phyloP scores from a whole-genome alignment of 2,888 invertebrate species.

The Falcaria lacertinaria region DNA sequence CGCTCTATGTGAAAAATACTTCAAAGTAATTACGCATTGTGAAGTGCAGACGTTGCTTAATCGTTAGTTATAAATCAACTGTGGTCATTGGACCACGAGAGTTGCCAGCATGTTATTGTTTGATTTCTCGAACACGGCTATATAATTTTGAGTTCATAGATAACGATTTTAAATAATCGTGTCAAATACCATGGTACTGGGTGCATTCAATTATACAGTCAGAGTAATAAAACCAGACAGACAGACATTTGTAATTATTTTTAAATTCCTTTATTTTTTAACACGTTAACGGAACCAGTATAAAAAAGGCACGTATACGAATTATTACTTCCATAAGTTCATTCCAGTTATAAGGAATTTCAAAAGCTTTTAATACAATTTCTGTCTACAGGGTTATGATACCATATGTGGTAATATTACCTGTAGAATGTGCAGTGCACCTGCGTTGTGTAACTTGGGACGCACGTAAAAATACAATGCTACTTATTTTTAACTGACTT shows the following conservation, averaged over 20 bases:
- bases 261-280: too few relatives aligned
- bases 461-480: background rate
- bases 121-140: background rate
- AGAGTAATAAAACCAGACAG: too few relatives aligned
- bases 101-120: background rate
- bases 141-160: background rate
- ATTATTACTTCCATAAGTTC: background rate
- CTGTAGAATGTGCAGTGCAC: background rate
- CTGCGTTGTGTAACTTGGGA: background rate
- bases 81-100: background rate
- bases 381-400: background rate
- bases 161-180: background rate
- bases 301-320: too few relatives aligned
- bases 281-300: too few relatives aligned
- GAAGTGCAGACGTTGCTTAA: background rate
- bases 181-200: background rate
- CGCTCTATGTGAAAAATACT: background rate
- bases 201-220: background rate
- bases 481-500: too few relatives aligned
- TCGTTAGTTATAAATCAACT: conserved; percentile 3
- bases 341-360: background rate
- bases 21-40: conserved; percentile 1
- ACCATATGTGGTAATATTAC: background rate
- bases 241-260: too few relatives aligned
- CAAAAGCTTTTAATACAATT: background rate